Evolutionary conservation across 2,797 vertebrate species (phyloP), one percentile per base, ranked within the genome.

Genomic region (Xenopus petersii): DNA sequence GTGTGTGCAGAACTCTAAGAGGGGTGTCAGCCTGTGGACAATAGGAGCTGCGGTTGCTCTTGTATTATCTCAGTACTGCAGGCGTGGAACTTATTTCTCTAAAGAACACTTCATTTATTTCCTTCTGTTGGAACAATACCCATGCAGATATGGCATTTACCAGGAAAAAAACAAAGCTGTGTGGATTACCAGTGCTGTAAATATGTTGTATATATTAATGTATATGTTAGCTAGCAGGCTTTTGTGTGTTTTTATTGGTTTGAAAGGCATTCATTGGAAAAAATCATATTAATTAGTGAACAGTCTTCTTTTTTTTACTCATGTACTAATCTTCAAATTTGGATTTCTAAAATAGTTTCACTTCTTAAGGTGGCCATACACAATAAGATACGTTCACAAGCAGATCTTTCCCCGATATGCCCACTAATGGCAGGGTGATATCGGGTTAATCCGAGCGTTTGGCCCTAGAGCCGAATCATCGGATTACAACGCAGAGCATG

Each of bases 51-150:
- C 56, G 82, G 84, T 82, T 80, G 83, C 84, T 76, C 60, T 2
- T 10, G 16, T 77, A 86, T 89, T 89, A 89, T 88, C 88, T 87
- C 82, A 80, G 75, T 82, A 81, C 81, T 84, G 85, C 88, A 89
- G 88, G 84, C 86, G 68, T 84, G 82, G 82, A 81, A 84, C 84
- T 86, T 85, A 67, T 70, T 75, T 70, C 68, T 70, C 74, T 64
- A 61, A 67, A 75, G 69, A 75, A 75, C 47, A 54, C 67, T 70
- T 49, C 68, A 65, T 86, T 88, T 88, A 79, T 83, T 85, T 82
- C 82, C 82, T 69, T 81, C 73, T 81, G 80, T 83, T 81, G 6
- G 7, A 85, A 85, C 84, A 70, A 84, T 81, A 85, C 76, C 81
- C 80, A 81, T 51, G 83, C 84, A 88, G 87, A 87, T 84, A 84